Percentiles rank a stretch among this genome's conserved stretches.
Conservation (phyloP, 1,140 invertebrate genomes). For the Cydia fagiglandana region DNA sequence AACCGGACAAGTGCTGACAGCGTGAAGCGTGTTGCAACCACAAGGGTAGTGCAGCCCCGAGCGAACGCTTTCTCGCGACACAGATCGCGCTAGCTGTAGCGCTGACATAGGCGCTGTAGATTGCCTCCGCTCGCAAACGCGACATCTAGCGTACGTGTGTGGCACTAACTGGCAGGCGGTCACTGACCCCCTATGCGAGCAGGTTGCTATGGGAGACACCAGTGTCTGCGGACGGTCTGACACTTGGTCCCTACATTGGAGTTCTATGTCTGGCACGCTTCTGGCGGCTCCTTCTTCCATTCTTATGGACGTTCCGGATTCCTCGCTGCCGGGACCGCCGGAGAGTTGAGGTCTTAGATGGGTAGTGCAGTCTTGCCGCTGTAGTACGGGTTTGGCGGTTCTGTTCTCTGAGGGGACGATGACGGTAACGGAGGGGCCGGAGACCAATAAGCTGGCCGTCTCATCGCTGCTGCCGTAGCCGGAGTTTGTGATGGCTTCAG, state of each 20-base stretch:
- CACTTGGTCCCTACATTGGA: conserved; percentile 84
- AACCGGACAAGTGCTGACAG: conserved; percentile 82
- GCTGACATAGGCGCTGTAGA: conserved; percentile 88
- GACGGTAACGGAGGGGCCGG: conserved; percentile 74
- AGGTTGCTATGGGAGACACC: conserved; percentile 79
- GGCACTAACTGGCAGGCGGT: conserved; percentile 81
- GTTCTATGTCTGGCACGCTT: conserved; percentile 93
- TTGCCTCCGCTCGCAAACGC: conserved; percentile 85
- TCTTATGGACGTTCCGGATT: conserved; percentile 82
- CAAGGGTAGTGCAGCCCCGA: conserved; percentile 82
- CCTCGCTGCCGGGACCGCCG: conserved; percentile 87
- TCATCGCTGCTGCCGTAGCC: conserved; percentile 88
- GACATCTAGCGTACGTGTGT: conserved; percentile 81
- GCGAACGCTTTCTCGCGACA: conserved; percentile 86
- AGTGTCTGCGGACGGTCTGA: conserved; percentile 77
- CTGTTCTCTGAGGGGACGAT: conserved; percentile 73
- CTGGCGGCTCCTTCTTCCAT: conserved; percentile 85
- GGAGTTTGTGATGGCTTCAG: conserved; percentile 80
- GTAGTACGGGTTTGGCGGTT: conserved; percentile 86
- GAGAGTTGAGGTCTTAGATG: conserved; percentile 86
- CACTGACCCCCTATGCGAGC: conserved; percentile 79
- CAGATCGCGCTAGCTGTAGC: conserved; percentile 85
- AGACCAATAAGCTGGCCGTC: conserved; percentile 86
- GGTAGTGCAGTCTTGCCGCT: conserved; percentile 90
- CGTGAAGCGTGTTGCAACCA: conserved; percentile 75